Evolutionary conservation across 2,113 vertebrate genomes (phyloP).

Genomic region (Canis aureus): DNA sequence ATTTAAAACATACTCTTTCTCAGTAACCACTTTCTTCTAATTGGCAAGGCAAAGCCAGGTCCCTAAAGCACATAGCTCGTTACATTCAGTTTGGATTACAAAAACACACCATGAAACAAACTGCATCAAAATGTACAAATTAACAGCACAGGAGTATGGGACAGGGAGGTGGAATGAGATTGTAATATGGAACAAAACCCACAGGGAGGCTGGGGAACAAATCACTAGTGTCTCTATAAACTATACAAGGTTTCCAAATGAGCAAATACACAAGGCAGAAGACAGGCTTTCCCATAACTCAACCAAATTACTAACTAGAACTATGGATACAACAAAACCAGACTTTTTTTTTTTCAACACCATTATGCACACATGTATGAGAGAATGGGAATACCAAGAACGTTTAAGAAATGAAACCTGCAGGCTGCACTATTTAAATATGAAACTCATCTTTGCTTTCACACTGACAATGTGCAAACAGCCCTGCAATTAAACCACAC

Average conservation of each 20-base stretch:
- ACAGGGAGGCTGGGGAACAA: constrained; percentile 86
- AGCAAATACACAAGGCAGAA: constrained; percentile 84
- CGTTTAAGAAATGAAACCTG: constrained; percentile 80
- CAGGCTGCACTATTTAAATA: constrained; percentile 67
- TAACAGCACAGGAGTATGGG: constrained; percentile 86
- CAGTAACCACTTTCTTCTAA: constrained; percentile 91
- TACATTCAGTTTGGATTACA: constrained; percentile 91
- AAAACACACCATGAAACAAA: constrained; percentile 90
- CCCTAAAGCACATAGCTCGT: constrained; percentile 90
- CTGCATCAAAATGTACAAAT: constrained; percentile 91
- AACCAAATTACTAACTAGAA: constrained; percentile 85
- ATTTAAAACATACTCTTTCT: constrained; percentile 90
- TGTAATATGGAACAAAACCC: constrained; percentile 88
- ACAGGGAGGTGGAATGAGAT: constrained; percentile 87
- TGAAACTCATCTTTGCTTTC: constrained; percentile 72
- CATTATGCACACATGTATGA: constrained; percentile 70
- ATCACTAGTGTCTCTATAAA: constrained; percentile 86
- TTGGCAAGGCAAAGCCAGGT: constrained; percentile 90
- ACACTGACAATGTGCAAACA: constrained; percentile 79
- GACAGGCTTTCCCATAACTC: constrained; percentile 85
- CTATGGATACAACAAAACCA: constrained; percentile 65
- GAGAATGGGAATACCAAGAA: constrained; percentile 71
- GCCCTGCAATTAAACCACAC: constrained; percentile 82
- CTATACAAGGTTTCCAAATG: constrained; percentile 86
- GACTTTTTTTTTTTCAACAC: constrained; percentile 54